phyloP scores from a whole-genome alignment of 2,797 vertebrate species.

The Karalla daura region DNA sequence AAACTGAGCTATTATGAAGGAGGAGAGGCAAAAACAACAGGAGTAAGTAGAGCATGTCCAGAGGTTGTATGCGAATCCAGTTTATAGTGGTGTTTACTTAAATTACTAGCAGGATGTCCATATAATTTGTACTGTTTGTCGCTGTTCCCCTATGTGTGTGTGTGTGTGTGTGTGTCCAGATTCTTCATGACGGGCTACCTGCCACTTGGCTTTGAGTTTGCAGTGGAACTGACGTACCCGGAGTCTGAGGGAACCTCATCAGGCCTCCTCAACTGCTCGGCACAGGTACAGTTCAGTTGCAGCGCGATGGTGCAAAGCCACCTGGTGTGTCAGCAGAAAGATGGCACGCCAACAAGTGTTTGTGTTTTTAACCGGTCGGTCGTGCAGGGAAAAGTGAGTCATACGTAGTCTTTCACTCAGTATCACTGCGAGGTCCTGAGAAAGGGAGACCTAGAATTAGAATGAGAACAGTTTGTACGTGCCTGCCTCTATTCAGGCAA shows the following conservation, averaged over 20 bases:
- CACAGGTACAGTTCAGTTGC: conserved; percentile 85
- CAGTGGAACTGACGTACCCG: conserved; percentile 94
- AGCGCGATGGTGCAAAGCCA: not conserved
- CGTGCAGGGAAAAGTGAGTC: not conserved
- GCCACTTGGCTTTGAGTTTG: conserved; percentile 96
- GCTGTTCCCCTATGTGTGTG: too few species aligned
- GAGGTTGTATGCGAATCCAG: not conserved
- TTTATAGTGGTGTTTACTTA: too few species aligned
- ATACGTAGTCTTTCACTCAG: not conserved
- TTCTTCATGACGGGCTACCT: conserved; percentile 99
- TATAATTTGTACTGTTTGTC: too few species aligned
- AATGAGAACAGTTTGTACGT: not conserved
- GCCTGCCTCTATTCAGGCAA: too few species aligned
- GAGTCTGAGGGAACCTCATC: conserved; percentile 97
- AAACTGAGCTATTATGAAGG: not conserved
- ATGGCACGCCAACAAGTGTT: not conserved
- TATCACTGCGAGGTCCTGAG: not conserved
- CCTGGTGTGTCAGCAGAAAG: not conserved
- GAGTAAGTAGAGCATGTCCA: not conserved
- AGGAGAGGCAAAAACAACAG: not conserved
- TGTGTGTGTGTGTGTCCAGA: conserved; percentile 59
- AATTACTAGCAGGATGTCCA: too few species aligned
- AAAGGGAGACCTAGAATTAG: not conserved
- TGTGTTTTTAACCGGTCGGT: not conserved
- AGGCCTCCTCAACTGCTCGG: conserved; percentile 94